Conservation (phyloP, 2,113 vertebrate species). For the Heptranchias perlo region DNA sequence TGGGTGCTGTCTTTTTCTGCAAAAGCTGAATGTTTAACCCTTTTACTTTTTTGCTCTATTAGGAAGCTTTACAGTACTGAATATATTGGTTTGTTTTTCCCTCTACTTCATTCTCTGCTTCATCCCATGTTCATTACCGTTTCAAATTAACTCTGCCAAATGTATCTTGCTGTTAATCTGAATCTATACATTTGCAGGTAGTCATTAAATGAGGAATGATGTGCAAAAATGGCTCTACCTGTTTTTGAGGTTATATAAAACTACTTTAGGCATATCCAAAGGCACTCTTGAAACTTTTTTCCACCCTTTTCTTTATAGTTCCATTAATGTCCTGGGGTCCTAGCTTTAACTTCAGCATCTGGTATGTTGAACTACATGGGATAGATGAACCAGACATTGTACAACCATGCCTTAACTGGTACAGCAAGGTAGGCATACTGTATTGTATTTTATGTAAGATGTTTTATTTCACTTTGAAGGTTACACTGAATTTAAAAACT, state of each 20-base stretch:
- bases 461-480: not conserved
- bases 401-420: constrained; percentile 98
- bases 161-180: not conserved
- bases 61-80: not conserved
- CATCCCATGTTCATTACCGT: not conserved
- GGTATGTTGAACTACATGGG: constrained; percentile 97
- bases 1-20: not conserved
- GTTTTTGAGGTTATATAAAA: not conserved
- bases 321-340: constrained; percentile 98
- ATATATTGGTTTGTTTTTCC: not conserved
- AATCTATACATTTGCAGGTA: not conserved
- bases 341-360: constrained; percentile 99
- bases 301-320: constrained; percentile 58
- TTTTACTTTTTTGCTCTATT: not conserved
- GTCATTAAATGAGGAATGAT: not conserved
- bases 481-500: not conserved
- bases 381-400: constrained; percentile 96
- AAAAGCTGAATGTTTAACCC: not conserved
- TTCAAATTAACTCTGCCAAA: not conserved
- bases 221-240: not conserved
- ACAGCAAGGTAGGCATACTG: constrained; percentile 84
- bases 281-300: too few species aligned
- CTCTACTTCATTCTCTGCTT: not conserved
- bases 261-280: not conserved
- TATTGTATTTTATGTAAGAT: not conserved